These are phyloP conservation scores for fruit fly (Drosophila melanogaster) DNA, from an alignment of 1,140 invertebrate genomes.

Conservation along the genomic window DNA sequence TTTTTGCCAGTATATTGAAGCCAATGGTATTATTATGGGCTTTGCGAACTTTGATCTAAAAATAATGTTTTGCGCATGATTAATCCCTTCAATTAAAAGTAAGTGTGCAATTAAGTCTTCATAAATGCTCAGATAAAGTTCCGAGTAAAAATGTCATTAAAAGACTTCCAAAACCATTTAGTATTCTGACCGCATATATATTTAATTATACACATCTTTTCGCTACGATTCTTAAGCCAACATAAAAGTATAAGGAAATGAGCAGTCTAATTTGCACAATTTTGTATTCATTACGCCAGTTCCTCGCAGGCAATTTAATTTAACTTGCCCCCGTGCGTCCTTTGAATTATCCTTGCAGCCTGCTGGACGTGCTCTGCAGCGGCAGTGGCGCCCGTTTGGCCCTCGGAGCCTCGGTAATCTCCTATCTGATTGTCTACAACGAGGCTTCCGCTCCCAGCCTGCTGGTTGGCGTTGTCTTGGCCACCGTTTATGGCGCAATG, in stretches of 20 bases:
- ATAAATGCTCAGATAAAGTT: background rate
- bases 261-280: conserved; percentile 5
- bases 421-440: conserved; percentile 79
- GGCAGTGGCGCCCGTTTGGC: conserved; percentile 78
- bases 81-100: background rate
- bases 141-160: conserved; percentile 4
- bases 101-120: background rate
- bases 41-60: background rate
- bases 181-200: background rate
- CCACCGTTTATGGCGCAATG: conserved; percentile 67
- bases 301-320: conserved; percentile 19
- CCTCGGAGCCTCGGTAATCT: conserved; percentile 71
- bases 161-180: background rate
- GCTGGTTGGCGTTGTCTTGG: conserved; percentile 70
- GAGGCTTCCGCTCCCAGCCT: conserved; percentile 68
- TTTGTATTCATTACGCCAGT: conserved; percentile 37
- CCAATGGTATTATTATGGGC: no score
- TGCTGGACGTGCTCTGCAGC: conserved; percentile 71
- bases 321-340: conserved; percentile 16
- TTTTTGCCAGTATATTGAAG: background rate
- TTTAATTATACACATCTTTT: background rate
- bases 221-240: background rate
- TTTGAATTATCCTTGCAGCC: conserved; percentile 44
- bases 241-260: background rate
- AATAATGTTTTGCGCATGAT: background rate